phyloP scores from a whole-genome alignment of 2,888 invertebrate genomes.

The Malthinus seriepunctatus region DNA sequence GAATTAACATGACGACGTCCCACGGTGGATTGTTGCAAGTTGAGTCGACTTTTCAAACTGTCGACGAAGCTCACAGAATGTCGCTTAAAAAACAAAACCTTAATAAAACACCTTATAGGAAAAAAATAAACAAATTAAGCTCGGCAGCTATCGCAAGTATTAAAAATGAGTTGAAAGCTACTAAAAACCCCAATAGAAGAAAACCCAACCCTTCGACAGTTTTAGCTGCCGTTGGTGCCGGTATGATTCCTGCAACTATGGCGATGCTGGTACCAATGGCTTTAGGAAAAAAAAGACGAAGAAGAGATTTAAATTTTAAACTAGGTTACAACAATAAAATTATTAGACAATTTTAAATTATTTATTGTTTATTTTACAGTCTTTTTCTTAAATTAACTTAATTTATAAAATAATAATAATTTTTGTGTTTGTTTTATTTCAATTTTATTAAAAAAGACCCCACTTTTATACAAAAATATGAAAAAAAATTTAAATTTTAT shows the following conservation, averaged over 20 bases:
- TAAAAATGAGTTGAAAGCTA: background rate
- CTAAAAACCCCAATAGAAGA: constrained; percentile 4
- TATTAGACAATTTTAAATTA: background rate
- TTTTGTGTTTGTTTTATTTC: constrained; percentile 6
- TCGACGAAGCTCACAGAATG: constrained; percentile 63
- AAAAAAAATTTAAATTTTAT: no score
- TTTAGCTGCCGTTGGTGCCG: constrained; percentile 74
- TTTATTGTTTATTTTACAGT: constrained; percentile 17
- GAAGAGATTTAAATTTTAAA: constrained; percentile 19
- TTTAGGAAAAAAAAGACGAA: constrained; percentile 58
- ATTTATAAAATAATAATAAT: constrained; percentile 14
- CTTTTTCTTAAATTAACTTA: constrained; percentile 14
- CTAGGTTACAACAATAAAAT: background rate
- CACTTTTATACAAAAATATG: no score
- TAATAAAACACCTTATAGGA: constrained; percentile 31
- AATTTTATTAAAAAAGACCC: no score
- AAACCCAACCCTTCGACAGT: constrained; percentile 62
- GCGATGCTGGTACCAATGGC: constrained; percentile 81
- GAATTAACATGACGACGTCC: constrained; percentile 67
- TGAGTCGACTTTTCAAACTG: constrained; percentile 71
- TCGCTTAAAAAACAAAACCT: constrained; percentile 45
- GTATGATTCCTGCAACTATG: constrained; percentile 80
- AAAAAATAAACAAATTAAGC: background rate
- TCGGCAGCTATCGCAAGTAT: background rate
- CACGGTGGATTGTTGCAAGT: constrained; percentile 78